Base-by-base conservation (phyloP, 2,113 vertebrate genomes). In the Lepus europaeus region DNA sequence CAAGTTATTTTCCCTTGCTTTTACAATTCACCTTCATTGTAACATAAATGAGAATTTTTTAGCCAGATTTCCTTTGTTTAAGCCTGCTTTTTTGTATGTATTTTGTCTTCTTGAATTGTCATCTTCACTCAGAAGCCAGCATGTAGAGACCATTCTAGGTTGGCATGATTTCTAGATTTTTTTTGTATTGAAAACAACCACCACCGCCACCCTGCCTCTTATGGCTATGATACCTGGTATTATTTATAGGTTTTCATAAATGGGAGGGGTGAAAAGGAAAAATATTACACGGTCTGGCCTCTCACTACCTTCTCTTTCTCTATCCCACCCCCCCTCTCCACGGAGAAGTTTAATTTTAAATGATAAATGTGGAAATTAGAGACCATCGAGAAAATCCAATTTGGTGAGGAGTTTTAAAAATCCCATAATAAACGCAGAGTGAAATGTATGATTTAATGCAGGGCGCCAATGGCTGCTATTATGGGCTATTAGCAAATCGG, bases 341-440 rank as follows among this genome's bases (percentile, higher is more conserved):
- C 96, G 93, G 98, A 97, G 98, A 97, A 98, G 98, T 99, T 99
- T 99, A 99, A 99, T 99, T 99, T 99, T 99, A 99, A 99, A 99
- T 99, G 99, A 99, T 99, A 99, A 99, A 99, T 99, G 99, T 99
- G 98, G 98, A 99, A 99, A 99, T 99, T 99, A 99, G 98, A 98
- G 99, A 98, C 98, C 98, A 98, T 98, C 98, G 97, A 98, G 98
- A 99, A 99, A 99, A 99, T 99, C 99, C 98, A 99, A 99, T 99
- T 99, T 99, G 98, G 98, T 98, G 98, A 98, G 98, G 98, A 98
- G 98, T 98, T 98, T 99, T 99, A 98, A 98, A 99, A 99, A 98
- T 98, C 98, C 98, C 98, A 98, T 99, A 99, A 99, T 99, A 99
- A 99, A 99, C 98, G 98, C 98, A 97, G 94, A 98, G 98, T 97